Base-by-base conservation (phyloP, 2,888 invertebrate genomes). In the Heteromurus nitidus region DNA sequence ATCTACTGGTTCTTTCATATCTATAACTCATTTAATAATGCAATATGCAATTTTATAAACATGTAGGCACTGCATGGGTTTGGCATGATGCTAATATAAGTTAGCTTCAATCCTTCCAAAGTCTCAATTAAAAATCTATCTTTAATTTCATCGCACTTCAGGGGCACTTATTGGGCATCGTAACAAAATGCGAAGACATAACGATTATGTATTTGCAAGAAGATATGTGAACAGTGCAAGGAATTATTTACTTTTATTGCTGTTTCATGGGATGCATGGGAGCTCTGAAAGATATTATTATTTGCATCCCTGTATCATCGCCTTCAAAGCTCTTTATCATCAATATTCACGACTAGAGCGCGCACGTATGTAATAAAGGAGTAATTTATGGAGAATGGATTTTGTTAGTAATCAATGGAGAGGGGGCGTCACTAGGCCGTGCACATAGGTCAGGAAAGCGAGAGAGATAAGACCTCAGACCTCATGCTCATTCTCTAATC, bases 361-460 rank as follows among this genome's bases (percentile, higher is more conserved):
- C 11, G 24, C 22, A 53, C 9, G 26, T 55, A 36, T 36, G 11
- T 26, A 1, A 47, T 26, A 1, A 9, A 24, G n/a, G n/a, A 13
- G 24, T 26, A 72, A 72, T 72, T 72, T 62, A 72, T 62, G n/a
- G 20, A 18, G 44, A 58, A 58, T 68, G 44, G 30, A 26, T 3
- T 50, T 18, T 53, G 70, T 28, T 36, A 36, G 36, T 11, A 36
- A 44, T 47, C 28, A 44, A 60, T 62, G 28, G 30, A 30, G 47
- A 47, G 58, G 9, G 50, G 74, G 74, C 55, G 64, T 36, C 31
- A 42, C 36, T 30, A 65, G 53, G 26, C 31, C 74, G 65, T 65
- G 64, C 28, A 28, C 65, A 36, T 74, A 74, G 74, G 74, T 64
- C 73, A 73, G 47, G 73, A 64, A 73, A n/a, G n/a, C 64, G 31